Conservation (phyloP, 2,113 vertebrate species). For the Coregonus clupeaformis region DNA sequence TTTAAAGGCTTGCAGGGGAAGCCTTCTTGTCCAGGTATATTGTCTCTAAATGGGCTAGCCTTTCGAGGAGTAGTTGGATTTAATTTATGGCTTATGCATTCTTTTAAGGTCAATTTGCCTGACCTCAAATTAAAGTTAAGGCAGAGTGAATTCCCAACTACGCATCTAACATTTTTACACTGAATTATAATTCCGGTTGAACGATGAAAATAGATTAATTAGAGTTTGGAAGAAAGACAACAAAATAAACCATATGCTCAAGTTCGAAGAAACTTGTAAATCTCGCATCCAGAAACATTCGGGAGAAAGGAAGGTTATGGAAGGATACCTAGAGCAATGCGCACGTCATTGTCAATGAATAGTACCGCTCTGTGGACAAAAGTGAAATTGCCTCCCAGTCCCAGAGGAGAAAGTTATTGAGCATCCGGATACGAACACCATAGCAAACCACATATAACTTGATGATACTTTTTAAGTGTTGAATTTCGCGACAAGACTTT, state of each 20-base stretch:
- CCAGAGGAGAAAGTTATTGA: conserved; percentile 51
- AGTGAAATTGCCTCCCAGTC: conserved; percentile 62
- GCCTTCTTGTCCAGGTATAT: conserved; percentile 81
- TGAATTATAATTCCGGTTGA: neutral
- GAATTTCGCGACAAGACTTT: neutral
- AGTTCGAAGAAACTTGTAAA: conserved; percentile 50
- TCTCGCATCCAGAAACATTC: conserved; percentile 23
- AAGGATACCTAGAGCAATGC: conserved; percentile 23
- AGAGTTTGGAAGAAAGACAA: neutral
- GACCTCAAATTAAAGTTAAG: conserved; percentile 88
- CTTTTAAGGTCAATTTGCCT: conserved; percentile 93
- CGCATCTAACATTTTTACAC: no score
- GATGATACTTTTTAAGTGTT: neutral
- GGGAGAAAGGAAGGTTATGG: conserved; percentile 13
- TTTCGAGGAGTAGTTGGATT: conserved; percentile 84
- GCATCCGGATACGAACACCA: conserved; percentile 41
- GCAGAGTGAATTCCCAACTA: conserved; percentile 71
- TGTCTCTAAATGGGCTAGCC: conserved; percentile 86
- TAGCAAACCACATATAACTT: neutral
- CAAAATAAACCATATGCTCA: conserved; percentile 32
- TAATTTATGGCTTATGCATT: conserved; percentile 98
- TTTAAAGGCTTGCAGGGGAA: conserved; percentile 75
- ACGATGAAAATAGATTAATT: neutral
- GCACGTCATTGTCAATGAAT: conserved; percentile 65
- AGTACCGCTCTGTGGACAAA: conserved; percentile 85